Evolutionary conservation across 2,797 vertebrate species (phyloP).

Genomic region (Lepus townsendii): DNA sequence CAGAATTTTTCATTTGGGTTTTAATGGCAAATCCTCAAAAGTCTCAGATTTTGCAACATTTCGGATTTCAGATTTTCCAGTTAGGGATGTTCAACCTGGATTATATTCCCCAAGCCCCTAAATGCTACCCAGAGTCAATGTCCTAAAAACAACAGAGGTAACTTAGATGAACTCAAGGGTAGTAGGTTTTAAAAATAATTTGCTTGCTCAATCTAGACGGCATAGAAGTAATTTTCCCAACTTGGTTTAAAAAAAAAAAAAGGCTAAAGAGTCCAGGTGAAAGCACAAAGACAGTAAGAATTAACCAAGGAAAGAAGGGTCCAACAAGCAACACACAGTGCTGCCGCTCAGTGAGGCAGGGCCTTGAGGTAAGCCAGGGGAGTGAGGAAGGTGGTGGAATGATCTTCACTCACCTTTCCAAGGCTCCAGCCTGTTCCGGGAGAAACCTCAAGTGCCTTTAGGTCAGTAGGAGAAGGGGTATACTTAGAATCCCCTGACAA

Average conservation of each 20-base stretch:
- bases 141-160: background rate
- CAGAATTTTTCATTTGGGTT: too few species aligned
- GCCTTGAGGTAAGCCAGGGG: background rate
- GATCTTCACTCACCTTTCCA: background rate
- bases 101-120: background rate
- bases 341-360: background rate
- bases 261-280: background rate
- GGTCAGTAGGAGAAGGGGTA: background rate
- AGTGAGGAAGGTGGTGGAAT: background rate
- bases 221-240: background rate
- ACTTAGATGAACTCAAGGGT: constrained; percentile 42
- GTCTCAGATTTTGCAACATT: too few species aligned
- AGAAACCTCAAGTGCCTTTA: background rate
- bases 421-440: background rate
- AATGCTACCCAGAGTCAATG: background rate
- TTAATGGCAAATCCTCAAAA: too few species aligned
- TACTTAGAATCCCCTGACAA: background rate
- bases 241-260: background rate
- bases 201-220: background rate
- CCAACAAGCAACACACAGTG: background rate
- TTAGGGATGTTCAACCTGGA: background rate
- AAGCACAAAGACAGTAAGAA: constrained; percentile 5
- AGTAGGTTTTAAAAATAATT: constrained; percentile 4
- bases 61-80: too few species aligned
- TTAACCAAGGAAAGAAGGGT: background rate